These are phyloP conservation scores for Triplophysa dalaica DNA, from an alignment of 2,113 vertebrate genomes.

Conservation along the genomic window DNA sequence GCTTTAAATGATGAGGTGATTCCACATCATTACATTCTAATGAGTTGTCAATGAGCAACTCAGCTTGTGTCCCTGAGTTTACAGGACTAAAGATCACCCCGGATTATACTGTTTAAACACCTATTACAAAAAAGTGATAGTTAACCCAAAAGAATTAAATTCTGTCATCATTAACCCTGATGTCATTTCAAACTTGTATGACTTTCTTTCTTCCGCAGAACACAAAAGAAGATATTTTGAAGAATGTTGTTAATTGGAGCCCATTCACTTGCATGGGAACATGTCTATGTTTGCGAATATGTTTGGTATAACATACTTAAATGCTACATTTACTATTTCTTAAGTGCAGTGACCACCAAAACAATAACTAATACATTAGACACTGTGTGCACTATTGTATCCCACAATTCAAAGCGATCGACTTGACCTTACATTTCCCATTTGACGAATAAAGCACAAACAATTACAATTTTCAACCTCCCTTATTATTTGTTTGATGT, in stretches of 20 bases:
- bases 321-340: neutral
- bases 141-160: too few species aligned
- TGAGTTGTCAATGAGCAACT: slow-evolving; percentile 76
- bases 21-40: slow-evolving; percentile 73
- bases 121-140: neutral
- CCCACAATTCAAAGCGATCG: neutral
- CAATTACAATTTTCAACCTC: too few species aligned
- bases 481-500: too few species aligned
- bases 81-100: slow-evolving; percentile 51
- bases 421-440: neutral
- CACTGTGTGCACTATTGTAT: neutral
- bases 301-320: neutral
- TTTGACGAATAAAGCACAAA: neutral
- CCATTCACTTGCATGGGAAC: neutral
- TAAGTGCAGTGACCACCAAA: neutral
- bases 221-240: too few species aligned
- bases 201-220: too few species aligned
- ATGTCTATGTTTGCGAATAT: neutral
- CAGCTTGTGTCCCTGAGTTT: slow-evolving; percentile 69
- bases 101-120: slow-evolving; percentile 30
- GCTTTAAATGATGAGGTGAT: slow-evolving; percentile 71
- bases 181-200: too few species aligned
- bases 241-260: too few species aligned
- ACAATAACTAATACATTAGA: neutral
- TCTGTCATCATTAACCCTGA: too few species aligned